phyloP scores from a whole-genome alignment of 2,888 invertebrate species.

The Meiosimyza decipiens region DNA sequence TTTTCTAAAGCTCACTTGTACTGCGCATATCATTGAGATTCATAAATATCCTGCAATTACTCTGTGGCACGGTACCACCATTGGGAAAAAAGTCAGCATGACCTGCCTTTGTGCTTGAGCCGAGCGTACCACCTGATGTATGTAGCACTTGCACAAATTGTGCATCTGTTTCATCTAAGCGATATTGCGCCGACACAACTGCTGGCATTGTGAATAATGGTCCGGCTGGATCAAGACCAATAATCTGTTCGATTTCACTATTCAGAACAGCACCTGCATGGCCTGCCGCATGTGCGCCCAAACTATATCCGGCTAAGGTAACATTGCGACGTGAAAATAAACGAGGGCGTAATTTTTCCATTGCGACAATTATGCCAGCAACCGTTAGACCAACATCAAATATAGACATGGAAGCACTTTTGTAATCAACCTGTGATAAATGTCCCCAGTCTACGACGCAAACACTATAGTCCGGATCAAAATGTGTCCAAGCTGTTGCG shows the following conservation, averaged over 20 bases:
- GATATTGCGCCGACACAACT: conserved; percentile 57
- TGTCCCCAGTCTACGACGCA: conserved; percentile 65
- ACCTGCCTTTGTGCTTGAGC: conserved; percentile 59
- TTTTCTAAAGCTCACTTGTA: conserved; percentile 55
- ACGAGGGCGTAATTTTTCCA: conserved; percentile 54
- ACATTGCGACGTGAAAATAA: conserved; percentile 58
- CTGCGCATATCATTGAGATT: conserved; percentile 56
- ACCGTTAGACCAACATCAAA: conserved; percentile 65
- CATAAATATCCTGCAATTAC: conserved; percentile 57
- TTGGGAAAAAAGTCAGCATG: conserved; percentile 66
- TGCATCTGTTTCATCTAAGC: conserved; percentile 61
- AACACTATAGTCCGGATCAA: conserved; percentile 57
- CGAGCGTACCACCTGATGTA: conserved; percentile 62
- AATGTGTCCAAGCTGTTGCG: conserved; percentile 60
- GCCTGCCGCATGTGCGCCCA: conserved; percentile 66
- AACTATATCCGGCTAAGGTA: conserved; percentile 63
- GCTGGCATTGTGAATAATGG: conserved; percentile 64
- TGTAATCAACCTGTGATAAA: conserved; percentile 60
- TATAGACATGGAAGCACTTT: conserved; percentile 61
- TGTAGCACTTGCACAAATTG: conserved; percentile 64
- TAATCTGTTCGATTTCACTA: conserved; percentile 63
- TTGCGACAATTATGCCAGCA: conserved; percentile 59
- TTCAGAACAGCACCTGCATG: conserved; percentile 59
- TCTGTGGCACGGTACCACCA: conserved; percentile 62
- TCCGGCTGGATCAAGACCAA: conserved; percentile 66